Evolutionary conservation across 2,797 vertebrate species (phyloP).

Genomic region (Amblyopsis hoosieri): DNA sequence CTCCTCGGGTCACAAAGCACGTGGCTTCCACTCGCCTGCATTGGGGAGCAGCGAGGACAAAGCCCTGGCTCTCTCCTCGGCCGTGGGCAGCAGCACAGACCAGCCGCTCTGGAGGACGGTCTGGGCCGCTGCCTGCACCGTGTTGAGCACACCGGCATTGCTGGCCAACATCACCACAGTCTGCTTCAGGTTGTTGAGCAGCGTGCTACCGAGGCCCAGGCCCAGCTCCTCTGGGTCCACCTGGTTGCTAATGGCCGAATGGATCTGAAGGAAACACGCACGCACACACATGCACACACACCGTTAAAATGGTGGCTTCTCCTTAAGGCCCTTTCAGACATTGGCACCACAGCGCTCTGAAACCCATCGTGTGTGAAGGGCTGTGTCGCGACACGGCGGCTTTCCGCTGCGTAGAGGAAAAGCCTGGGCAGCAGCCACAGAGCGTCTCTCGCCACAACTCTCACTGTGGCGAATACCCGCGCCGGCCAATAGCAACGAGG

Average conservation of each 20-base stretch:
- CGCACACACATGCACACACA: too few species aligned
- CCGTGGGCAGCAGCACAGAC: constrained; percentile 95
- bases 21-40: constrained; percentile 76
- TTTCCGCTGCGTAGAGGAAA: too few species aligned
- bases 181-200: constrained; percentile 96
- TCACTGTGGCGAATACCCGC: too few species aligned
- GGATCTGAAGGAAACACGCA: constrained; percentile 79
- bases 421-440: too few species aligned
- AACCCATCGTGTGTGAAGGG: too few species aligned
- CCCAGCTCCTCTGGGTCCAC: constrained; percentile 94
- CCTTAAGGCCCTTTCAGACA: too few species aligned
- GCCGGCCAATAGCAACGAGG: too few species aligned
- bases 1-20: not conserved
- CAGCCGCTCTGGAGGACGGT: constrained; percentile 97
- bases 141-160: constrained; percentile 92
- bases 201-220: constrained; percentile 88
- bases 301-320: too few species aligned
- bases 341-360: too few species aligned
- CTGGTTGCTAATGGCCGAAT: constrained; percentile 96
- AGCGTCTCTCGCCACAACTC: too few species aligned
- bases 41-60: constrained; percentile 94
- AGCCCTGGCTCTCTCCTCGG: constrained; percentile 92
- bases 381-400: too few species aligned
- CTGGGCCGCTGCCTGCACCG: constrained; percentile 92
- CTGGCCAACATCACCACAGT: constrained; percentile 93